These are phyloP conservation scores for Physocephala rufipes DNA, from an alignment of 2,888 invertebrate species.

Conservation along the genomic window DNA sequence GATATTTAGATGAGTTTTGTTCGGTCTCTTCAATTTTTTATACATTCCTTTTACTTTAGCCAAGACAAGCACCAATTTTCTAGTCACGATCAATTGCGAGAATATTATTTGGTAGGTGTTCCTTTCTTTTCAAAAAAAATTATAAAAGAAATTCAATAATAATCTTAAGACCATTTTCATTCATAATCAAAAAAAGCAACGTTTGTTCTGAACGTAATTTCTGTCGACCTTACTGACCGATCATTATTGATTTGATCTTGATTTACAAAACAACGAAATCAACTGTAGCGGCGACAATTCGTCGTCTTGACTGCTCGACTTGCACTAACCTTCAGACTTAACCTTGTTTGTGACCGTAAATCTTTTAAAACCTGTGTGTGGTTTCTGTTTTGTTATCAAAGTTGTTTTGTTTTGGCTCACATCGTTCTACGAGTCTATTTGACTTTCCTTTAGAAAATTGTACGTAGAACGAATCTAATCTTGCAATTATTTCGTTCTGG, in stretches of 20 bases:
- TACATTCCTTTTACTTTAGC: too few species aligned
- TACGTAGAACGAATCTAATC: slow-evolving; percentile 25
- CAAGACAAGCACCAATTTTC: too few species aligned
- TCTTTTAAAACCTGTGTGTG: background rate
- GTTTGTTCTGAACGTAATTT: too few species aligned
- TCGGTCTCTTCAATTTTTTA: too few species aligned
- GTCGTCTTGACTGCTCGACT: background rate
- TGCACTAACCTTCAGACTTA: slow-evolving; percentile 20
- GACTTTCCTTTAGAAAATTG: slow-evolving; percentile 10
- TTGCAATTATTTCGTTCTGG: slow-evolving; percentile 3
- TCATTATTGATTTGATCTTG: background rate
- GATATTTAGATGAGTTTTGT: too few species aligned
- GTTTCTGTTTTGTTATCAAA: slow-evolving; percentile 24
- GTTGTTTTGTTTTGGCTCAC: slow-evolving; percentile 8
- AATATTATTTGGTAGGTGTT: too few species aligned
- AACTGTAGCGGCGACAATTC: background rate
- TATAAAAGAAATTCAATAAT: too few species aligned
- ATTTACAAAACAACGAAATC: background rate
- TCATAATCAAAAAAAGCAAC: too few species aligned
- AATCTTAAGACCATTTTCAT: too few species aligned
- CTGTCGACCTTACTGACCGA: background rate
- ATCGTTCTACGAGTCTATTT: slow-evolving; percentile 10
- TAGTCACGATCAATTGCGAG: too few species aligned
- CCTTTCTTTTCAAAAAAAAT: too few species aligned
- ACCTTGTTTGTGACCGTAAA: slow-evolving; percentile 20